Evolutionary conservation across 2,113 vertebrate species (phyloP).

Genomic region (Cynopterus brachyotis): DNA sequence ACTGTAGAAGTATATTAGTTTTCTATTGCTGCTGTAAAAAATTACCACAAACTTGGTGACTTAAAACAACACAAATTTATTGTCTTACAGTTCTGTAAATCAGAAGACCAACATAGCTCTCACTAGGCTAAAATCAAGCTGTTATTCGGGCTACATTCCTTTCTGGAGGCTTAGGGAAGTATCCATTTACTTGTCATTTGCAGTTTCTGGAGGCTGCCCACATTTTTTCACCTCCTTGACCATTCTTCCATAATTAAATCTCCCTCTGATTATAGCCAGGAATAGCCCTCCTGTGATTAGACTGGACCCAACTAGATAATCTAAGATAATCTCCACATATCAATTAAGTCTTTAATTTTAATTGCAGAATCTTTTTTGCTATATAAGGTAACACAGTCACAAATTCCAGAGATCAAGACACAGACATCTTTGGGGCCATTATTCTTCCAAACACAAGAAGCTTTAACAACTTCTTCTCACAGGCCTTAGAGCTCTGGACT

Average conservation of each 20-base stretch:
- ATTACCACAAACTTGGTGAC: background rate
- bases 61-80: constrained; percentile 12
- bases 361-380: background rate
- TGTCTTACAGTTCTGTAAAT: background rate
- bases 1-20: background rate
- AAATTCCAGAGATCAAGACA: background rate
- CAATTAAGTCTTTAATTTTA: background rate
- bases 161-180: background rate
- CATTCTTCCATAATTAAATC: background rate
- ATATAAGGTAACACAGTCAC: background rate
- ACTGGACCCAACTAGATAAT: background rate
- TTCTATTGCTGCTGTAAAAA: background rate
- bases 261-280: background rate
- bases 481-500: background rate
- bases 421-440: background rate
- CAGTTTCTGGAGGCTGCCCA: background rate
- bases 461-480: background rate
- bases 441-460: background rate
- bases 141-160: background rate
- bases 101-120: background rate
- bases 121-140: background rate
- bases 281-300: background rate
- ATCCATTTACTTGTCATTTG: background rate
- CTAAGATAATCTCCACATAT: background rate
- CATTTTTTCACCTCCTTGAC: background rate